These are phyloP conservation scores for Thymelicus sylvestris DNA, from an alignment of 2,888 invertebrate genomes.

Conservation along the genomic window DNA sequence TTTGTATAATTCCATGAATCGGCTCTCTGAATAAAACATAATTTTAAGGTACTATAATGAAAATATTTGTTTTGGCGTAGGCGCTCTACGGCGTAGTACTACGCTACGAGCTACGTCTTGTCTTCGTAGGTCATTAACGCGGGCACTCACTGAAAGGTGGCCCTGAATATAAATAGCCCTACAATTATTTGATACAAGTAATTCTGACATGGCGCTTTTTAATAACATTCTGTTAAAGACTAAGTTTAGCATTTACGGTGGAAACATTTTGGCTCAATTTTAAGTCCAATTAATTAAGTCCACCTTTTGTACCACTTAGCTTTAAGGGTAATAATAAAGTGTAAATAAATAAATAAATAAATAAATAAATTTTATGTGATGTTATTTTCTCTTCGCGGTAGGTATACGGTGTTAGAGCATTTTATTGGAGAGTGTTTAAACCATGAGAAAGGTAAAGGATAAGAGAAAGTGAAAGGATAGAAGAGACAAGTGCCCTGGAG, in stretches of 20 bases:
- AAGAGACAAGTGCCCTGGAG: too few species aligned
- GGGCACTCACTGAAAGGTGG: constrained; percentile 23
- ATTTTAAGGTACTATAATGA: constrained; percentile 43
- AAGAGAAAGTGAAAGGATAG: too few species aligned
- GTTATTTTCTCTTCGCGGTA: too few species aligned
- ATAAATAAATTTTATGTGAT: too few species aligned
- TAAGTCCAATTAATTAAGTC: too few species aligned
- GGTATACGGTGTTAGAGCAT: too few species aligned
- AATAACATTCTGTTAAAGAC: background rate
- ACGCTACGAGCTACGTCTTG: constrained; percentile 50
- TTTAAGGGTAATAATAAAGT: too few species aligned
- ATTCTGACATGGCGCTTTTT: constrained; percentile 27
- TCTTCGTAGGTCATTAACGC: constrained; percentile 34
- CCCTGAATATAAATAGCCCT: constrained; percentile 33
- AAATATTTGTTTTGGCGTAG: constrained; percentile 53
- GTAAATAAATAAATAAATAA: too few species aligned
- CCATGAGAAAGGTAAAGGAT: too few species aligned
- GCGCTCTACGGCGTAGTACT: constrained; percentile 62
- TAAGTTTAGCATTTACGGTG: background rate
- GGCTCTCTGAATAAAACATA: constrained; percentile 38
- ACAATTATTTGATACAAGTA: constrained; percentile 35
- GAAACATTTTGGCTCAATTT: background rate
- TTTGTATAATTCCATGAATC: constrained; percentile 44
- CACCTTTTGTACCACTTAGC: too few species aligned
- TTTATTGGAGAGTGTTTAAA: too few species aligned